phyloP scores from a whole-genome alignment of 2,113 vertebrate species.

The Pao palembangensis region DNA sequence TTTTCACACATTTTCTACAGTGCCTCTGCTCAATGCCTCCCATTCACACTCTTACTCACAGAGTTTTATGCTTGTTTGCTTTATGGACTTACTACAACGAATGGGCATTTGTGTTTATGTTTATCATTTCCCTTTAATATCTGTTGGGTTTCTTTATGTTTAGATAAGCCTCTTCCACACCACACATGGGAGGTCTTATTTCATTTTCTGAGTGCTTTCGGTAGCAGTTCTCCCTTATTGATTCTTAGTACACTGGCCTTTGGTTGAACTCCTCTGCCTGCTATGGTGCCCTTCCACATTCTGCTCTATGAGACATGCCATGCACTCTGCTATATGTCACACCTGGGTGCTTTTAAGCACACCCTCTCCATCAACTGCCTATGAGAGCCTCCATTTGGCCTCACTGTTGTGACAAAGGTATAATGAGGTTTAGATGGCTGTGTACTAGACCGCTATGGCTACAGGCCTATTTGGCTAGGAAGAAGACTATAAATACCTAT shows the following conservation, averaged over 20 bases:
- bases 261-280: conserved; percentile 65
- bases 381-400: conserved; percentile 77
- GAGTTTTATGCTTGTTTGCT: conserved; percentile 16
- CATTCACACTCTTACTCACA: background rate
- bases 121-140: conserved; percentile 26
- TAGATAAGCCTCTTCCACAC: conserved; percentile 24
- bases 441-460: conserved; percentile 66
- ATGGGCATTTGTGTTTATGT: conserved; percentile 12
- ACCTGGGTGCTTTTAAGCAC: conserved; percentile 78
- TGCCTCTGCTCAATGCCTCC: background rate
- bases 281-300: conserved; percentile 54
- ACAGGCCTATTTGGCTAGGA: conserved; percentile 66
- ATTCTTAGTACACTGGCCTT: conserved; percentile 69
- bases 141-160: conserved; percentile 46
- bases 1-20: conserved; percentile 10
- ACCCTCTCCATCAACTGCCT: conserved; percentile 72
- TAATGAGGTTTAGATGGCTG: conserved; percentile 79
- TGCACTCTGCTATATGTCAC: conserved; percentile 72
- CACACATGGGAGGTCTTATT: conserved; percentile 37
- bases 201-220: conserved; percentile 38
- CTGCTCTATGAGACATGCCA: conserved; percentile 56
- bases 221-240: conserved; percentile 55
- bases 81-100: conserved; percentile 1
- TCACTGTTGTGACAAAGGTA: conserved; percentile 72
- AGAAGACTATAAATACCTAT: conserved; percentile 74